Percentiles rank a stretch among this genome's conserved stretches.
phyloP scores from a whole-genome alignment of 2,113 vertebrate genomes.

The Archocentrus centrarchus region DNA sequence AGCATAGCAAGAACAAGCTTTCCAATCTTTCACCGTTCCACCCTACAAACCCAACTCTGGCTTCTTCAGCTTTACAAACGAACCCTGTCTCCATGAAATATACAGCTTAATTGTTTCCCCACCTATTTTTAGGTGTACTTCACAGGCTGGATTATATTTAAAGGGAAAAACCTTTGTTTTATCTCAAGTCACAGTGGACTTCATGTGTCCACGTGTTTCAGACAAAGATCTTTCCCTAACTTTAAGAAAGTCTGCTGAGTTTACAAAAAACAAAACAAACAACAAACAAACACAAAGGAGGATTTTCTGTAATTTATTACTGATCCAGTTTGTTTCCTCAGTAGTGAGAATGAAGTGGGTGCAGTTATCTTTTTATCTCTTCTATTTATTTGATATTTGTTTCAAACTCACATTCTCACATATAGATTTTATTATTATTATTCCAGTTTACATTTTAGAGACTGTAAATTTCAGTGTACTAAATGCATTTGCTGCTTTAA shows the following conservation, averaged over 20 bases:
- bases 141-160: background rate
- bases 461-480: background rate
- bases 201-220: background rate
- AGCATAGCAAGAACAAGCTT: constrained; percentile 10
- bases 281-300: too few relatives aligned
- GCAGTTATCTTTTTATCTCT: background rate
- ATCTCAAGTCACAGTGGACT: background rate
- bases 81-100: background rate
- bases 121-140: background rate
- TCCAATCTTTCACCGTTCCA: background rate
- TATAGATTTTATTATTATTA: background rate
- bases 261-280: background rate
- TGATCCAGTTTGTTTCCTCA: background rate
- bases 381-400: background rate
- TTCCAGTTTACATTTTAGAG: background rate
- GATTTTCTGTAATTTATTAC: background rate
- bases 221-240: background rate
- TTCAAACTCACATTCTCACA: background rate
- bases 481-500: background rate
- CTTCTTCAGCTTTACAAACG: constrained; percentile 1
- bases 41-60: background rate
- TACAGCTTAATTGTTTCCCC: background rate
- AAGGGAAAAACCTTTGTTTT: background rate
- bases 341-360: background rate
- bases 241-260: background rate